Percentiles rank a stretch among this genome's conserved stretches.
Conservation (phyloP, 2,797 vertebrate species). For the Loriculus beryllinus region DNA sequence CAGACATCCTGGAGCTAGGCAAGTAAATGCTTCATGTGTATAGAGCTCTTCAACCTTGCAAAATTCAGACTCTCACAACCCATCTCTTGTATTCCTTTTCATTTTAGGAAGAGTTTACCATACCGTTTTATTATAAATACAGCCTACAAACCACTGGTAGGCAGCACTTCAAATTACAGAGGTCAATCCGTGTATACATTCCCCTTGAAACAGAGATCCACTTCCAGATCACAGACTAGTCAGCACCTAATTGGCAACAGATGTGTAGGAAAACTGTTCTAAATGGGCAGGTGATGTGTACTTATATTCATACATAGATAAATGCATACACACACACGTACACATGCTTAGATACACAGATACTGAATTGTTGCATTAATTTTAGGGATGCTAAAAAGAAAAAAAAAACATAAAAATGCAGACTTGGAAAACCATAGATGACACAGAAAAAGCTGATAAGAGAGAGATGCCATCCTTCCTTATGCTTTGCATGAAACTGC, state of each 20-base stretch:
- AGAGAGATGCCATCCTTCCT: neutral
- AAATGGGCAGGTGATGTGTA: neutral
- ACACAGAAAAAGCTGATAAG: neutral
- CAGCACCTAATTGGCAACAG: neutral
- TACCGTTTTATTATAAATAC: neutral
- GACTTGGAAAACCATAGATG: neutral
- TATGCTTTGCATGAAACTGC: neutral
- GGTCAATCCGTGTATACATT: neutral
- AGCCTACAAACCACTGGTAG: neutral
- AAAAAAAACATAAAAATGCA: neutral
- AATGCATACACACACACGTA: neutral
- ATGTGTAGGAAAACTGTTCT: neutral
- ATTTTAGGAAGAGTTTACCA: conserved; percentile 29
- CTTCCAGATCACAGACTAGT: neutral
- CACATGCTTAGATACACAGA: neutral
- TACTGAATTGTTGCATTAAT: neutral
- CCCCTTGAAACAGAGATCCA: neutral
- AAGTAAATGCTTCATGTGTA: neutral
- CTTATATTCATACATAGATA: neutral
- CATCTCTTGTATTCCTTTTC: neutral
- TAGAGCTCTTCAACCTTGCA: conserved; percentile 19
- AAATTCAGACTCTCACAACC: neutral
- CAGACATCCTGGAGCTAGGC: neutral
- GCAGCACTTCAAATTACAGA: conserved; percentile 23
- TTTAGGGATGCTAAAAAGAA: neutral